phyloP scores from a whole-genome alignment of 1,140 invertebrate species.

The Drosophila guanche region DNA sequence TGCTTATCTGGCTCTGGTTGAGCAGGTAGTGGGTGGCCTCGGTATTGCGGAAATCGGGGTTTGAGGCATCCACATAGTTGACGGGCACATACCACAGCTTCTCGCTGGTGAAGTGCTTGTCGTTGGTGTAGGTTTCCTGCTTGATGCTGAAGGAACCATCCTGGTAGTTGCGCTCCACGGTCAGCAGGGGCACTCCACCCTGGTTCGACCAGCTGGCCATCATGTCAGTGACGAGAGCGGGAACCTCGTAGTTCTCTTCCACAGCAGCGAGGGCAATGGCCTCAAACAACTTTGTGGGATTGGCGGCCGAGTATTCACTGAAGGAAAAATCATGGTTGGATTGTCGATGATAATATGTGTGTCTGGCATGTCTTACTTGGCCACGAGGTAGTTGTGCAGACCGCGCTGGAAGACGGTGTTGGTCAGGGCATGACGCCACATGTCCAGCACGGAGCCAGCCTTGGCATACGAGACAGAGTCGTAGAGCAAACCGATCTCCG shows the following conservation, averaged over 20 bases:
- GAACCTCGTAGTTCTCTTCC: constrained; percentile 56
- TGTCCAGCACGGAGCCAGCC: constrained; percentile 90
- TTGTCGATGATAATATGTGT: background rate
- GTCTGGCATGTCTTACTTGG: constrained; percentile 84
- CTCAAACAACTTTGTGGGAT: constrained; percentile 88
- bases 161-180: constrained; percentile 84
- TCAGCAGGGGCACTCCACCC: constrained; percentile 87
- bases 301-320: constrained; percentile 84
- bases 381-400: constrained; percentile 90
- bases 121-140: constrained; percentile 83
- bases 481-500: constrained; percentile 90
- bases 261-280: constrained; percentile 86
- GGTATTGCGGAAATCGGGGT: constrained; percentile 84
- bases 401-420: constrained; percentile 92
- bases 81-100: constrained; percentile 54
- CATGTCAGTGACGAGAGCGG: constrained; percentile 78
- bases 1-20: constrained; percentile 17
- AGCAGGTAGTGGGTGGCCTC: constrained; percentile 65
- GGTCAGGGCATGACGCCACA: constrained; percentile 96
- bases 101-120: constrained; percentile 35
- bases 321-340: background rate
- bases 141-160: constrained; percentile 72
- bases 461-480: constrained; percentile 91
- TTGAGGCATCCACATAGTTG: constrained; percentile 73
- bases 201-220: constrained; percentile 89